These are phyloP conservation scores for Nothocercus nigrocapillus DNA, from an alignment of 2,113 vertebrate species.

Conservation along the genomic window DNA sequence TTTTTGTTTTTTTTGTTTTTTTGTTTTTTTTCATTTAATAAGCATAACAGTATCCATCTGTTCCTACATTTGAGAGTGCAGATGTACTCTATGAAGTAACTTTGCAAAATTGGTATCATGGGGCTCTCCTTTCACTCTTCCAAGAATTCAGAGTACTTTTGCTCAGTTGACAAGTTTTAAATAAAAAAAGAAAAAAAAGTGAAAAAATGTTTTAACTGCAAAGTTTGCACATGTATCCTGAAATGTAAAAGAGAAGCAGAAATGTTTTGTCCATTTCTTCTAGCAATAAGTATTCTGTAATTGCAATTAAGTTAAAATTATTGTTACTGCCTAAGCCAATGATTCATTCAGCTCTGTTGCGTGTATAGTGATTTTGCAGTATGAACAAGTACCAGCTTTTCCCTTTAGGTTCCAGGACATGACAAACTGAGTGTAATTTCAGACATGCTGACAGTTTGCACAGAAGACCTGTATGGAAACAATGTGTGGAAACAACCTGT, in stretches of 20 bases:
- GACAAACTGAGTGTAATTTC: background rate
- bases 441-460: background rate
- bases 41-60: conserved; percentile 40
- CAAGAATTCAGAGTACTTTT: background rate
- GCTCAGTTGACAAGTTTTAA: background rate
- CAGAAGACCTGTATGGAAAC: background rate
- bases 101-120: background rate
- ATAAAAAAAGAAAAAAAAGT: background rate
- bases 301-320: background rate
- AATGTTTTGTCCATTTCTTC: background rate
- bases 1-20: background rate
- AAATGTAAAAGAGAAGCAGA: background rate
- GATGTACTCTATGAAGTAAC: conserved; percentile 7
- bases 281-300: background rate
- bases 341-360: background rate
- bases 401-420: background rate
- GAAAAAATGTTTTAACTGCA: background rate
- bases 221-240: background rate
- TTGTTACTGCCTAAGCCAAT: background rate
- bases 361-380: background rate
- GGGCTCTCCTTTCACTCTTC: background rate
- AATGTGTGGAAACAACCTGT: background rate
- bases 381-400: background rate
- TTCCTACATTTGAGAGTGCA: conserved; percentile 31
- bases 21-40: background rate